Evolutionary conservation across 2,797 vertebrate genomes (phyloP).

Genomic region (Pseudocheirus occidentalis): DNA sequence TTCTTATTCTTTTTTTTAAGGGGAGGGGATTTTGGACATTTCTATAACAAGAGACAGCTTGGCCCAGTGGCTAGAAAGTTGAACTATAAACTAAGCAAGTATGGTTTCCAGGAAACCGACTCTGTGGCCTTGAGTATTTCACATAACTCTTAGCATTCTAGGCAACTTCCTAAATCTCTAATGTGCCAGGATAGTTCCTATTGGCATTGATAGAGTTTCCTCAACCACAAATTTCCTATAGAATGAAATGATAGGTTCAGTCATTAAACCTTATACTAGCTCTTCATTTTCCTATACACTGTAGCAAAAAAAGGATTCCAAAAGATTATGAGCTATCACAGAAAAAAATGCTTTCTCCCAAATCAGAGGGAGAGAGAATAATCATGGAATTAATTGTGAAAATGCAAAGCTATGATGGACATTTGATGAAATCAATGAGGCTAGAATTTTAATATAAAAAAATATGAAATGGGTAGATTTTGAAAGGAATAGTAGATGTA

Average conservation of each 20-base stretch:
- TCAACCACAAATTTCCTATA: not conserved
- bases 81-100: not conserved
- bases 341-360: not conserved
- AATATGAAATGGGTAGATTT: not conserved
- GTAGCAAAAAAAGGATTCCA: conserved; percentile 28
- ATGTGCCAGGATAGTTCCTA: not conserved
- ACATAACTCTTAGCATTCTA: not conserved
- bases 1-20: not conserved
- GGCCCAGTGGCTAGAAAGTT: not conserved
- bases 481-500: too few relatives aligned
- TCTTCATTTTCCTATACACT: conserved; percentile 25
- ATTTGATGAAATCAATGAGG: not conserved
- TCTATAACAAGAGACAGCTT: not conserved
- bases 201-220: not conserved
- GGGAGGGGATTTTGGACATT: not conserved
- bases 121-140: not conserved
- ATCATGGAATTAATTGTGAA: not conserved
- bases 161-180: not conserved
- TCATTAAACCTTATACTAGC: not conserved
- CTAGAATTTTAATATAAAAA: not conserved
- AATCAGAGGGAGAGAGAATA: not conserved
- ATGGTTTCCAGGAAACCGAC: not conserved
- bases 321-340: conserved; percentile 10
- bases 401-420: not conserved
- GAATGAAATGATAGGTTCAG: not conserved